These are phyloP conservation scores for Ranitomeya imitator DNA, from an alignment of 2,113 vertebrate species.

Conservation along the genomic window DNA sequence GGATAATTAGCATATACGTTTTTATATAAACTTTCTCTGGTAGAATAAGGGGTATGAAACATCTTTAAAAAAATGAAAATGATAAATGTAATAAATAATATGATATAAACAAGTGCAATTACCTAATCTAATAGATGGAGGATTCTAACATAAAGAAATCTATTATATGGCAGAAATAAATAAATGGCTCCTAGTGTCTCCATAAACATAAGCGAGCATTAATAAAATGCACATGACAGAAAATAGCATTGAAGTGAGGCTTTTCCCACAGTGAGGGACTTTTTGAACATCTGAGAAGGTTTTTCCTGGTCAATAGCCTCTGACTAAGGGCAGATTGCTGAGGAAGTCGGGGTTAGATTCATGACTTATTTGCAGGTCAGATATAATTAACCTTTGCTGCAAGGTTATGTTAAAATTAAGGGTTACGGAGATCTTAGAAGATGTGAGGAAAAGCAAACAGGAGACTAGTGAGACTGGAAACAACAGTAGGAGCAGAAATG, in stretches of 20 bases:
- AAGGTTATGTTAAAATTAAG: constrained; percentile 57
- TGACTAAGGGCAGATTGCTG: not conserved
- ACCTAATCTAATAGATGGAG: not conserved
- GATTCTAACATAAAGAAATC: not conserved
- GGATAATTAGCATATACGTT: too few species aligned
- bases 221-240: constrained; percentile 12
- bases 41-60: too few species aligned
- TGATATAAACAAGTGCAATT: not conserved
- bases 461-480: not conserved
- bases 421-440: not conserved
- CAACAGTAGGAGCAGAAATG: not conserved
- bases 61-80: too few species aligned
- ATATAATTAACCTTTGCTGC: constrained; percentile 60
- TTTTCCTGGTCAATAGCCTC: constrained; percentile 54
- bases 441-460: constrained; percentile 17
- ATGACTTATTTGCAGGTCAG: constrained; percentile 59
- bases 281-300: constrained; percentile 57
- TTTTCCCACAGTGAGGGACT: not conserved
- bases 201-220: constrained; percentile 22
- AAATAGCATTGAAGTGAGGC: not conserved
- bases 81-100: too few species aligned
- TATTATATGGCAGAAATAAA: not conserved
- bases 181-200: not conserved
- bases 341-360: constrained; percentile 49
- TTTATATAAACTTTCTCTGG: too few species aligned